Evolutionary conservation across 2,888 invertebrate species (phyloP), one percentile per base, ranked within the genome.

Genomic region (Petrolisthes cinctipes): DNA sequence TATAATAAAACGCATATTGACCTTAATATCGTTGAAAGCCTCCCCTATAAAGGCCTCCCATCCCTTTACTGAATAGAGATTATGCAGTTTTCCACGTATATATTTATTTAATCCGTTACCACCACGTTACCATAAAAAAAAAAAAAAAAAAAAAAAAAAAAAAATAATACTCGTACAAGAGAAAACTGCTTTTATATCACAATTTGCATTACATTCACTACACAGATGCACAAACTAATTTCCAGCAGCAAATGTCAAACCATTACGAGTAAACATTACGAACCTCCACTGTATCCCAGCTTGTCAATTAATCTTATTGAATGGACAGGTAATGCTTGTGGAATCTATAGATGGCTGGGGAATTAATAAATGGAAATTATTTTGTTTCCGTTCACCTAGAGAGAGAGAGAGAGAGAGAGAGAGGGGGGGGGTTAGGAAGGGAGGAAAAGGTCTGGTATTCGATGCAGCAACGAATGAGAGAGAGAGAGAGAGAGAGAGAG

Each of bases 401-500:
- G 73, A 73, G 73, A 20, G 73, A 73, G 73, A 73, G 73, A 73
- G 73, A 73, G 73, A 73, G 73, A 73, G 73, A 73, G 20, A 73
- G 73, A 73, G 73, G 20, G 20, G 73, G 20, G 5, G 73, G 73
- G 73, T 5, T 14, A 73, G 20, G 73, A n/a, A 5, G 20, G 73
- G 73, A 14, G 73, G 20, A 20, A 73, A 73, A n/a, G 20, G 73
- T 5, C 5, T 14, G n/a, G 73, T 9, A 51, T 5, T 7, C 7
- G 53, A 78, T 14, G 23, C 23, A 9, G 6, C 51, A 17, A 4
- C 51, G 37, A 37, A 20, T 6, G 81, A 56, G 23, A 61, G 68
- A 68, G 68, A 82, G 82, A 53, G 82, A 53, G 82, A 68, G 37
- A 23, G 68, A 53, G 71, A 51, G 71, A 53, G 71, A 71, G 71